These are phyloP conservation scores for Oikopleura dioica DNA, from an alignment of 23 tunicate genomes.

Conservation along the genomic window DNA sequence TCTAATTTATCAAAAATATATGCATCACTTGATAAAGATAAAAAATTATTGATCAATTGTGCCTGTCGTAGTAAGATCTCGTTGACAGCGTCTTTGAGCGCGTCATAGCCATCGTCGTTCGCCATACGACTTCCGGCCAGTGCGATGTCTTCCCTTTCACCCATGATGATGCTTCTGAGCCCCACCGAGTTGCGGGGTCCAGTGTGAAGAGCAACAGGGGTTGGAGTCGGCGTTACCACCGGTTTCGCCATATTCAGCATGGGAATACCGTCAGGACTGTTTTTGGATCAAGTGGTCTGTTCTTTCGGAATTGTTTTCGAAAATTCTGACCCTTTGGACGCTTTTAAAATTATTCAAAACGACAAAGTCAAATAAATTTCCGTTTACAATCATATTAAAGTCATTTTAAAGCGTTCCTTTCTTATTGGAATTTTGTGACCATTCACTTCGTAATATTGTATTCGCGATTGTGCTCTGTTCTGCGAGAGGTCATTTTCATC, in stretches of 20 bases:
- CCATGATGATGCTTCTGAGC: not conserved
- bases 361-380: too few relatives aligned
- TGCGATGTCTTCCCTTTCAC: not conserved
- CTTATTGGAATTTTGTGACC: slow-evolving; percentile 2
- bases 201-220: too few relatives aligned
- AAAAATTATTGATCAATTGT: not conserved
- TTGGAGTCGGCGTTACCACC: not conserved
- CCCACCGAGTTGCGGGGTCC: too few relatives aligned
- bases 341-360: too few relatives aligned
- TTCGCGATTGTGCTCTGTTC: not conserved
- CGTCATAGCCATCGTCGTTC: not conserved
- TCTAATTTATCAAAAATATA: too few relatives aligned
- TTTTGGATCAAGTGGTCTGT: too few relatives aligned
- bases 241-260: slow-evolving; percentile 11
- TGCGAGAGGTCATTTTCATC: too few relatives aligned
- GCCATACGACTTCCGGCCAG: not conserved
- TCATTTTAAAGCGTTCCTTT: too few relatives aligned
- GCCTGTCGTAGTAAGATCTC: not conserved
- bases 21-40: too few relatives aligned
- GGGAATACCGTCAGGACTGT: slow-evolving; percentile 13
- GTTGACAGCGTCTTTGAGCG: not conserved
- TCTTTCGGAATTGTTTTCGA: too few relatives aligned
- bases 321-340: too few relatives aligned
- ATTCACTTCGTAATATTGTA: slow-evolving; percentile 3
- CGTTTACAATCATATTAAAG: too few relatives aligned